These are phyloP conservation scores for Nyctereutes procyonoides DNA, from an alignment of 2,113 vertebrate genomes.

Conservation along the genomic window DNA sequence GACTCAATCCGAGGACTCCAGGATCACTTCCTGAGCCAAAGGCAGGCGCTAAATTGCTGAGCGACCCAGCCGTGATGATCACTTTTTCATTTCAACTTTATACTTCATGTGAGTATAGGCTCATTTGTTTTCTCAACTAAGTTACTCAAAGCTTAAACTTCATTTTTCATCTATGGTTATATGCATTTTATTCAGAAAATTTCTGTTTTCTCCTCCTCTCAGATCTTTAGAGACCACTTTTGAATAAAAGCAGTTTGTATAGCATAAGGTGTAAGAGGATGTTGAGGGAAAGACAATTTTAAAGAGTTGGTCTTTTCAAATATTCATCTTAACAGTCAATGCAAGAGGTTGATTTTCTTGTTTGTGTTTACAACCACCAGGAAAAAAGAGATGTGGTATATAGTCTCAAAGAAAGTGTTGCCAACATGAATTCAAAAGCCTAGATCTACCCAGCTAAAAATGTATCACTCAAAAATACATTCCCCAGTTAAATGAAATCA, in stretches of 20 bases:
- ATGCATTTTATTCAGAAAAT: not conserved
- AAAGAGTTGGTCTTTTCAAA: constrained; percentile 29
- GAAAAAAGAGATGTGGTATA: not conserved
- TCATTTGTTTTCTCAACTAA: not conserved
- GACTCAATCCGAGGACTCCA: too few species aligned
- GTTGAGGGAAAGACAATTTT: not conserved
- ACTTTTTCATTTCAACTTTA: not conserved
- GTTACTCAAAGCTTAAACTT: not conserved
- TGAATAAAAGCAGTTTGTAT: not conserved
- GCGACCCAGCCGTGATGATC: not conserved
- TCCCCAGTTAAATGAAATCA: not conserved
- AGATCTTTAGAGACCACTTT: not conserved
- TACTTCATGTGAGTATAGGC: not conserved
- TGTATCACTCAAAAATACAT: constrained; percentile 19
- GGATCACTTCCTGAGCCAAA: too few species aligned
- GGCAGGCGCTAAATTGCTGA: too few species aligned
- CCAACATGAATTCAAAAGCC: constrained; percentile 27
- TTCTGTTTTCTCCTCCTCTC: not conserved
- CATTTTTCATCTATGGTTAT: not conserved
- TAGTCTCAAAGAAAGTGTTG: not conserved
- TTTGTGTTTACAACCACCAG: not conserved
- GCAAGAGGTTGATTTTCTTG: not conserved
- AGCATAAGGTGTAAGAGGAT: not conserved
- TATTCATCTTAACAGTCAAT: not conserved
- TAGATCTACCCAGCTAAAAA: not conserved